A percentile compares a stretch with the other conserved stretches of the same genome.
These are phyloP conservation scores for Atrina japonica DNA, from an alignment of 2,888 invertebrate species.

Conservation along the genomic window DNA sequence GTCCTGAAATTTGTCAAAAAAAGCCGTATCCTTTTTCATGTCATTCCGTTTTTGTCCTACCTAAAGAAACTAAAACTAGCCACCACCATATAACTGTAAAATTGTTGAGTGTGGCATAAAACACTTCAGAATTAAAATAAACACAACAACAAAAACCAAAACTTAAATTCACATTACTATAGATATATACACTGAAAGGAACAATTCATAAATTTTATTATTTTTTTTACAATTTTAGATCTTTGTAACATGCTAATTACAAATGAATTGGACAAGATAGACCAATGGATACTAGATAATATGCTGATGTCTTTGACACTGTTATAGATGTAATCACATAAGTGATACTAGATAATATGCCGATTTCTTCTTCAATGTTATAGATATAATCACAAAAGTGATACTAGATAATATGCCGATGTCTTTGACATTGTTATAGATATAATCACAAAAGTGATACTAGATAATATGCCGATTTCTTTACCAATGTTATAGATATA, in stretches of 20 bases:
- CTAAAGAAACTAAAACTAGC: neutral
- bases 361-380: slow-evolving; percentile 31
- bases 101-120: slow-evolving; percentile 71
- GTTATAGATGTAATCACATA: slow-evolving; percentile 64
- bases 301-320: slow-evolving; percentile 38
- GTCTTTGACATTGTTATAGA: slow-evolving; percentile 51
- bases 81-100: slow-evolving; percentile 59
- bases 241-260: too few relatives aligned
- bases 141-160: too few relatives aligned
- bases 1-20: slow-evolving; percentile 77
- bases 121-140: too few relatives aligned
- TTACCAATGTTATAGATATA: neutral
- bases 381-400: slow-evolving; percentile 55
- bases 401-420: slow-evolving; percentile 73
- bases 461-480: slow-evolving; percentile 17
- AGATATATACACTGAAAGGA: too few relatives aligned
- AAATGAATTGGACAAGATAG: too few relatives aligned
- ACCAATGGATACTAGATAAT: slow-evolving; percentile 59
- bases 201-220: too few relatives aligned
- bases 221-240: too few relatives aligned
- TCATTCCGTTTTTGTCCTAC: too few relatives aligned
- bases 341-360: slow-evolving; percentile 75
- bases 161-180: too few relatives aligned
- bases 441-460: slow-evolving; percentile 55
- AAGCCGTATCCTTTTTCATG: slow-evolving; percentile 75